A percentile compares a stretch with the other conserved stretches of the same genome.
Conservation (phyloP, 1,140 invertebrate genomes). For the Teleopsis dalmanni region DNA sequence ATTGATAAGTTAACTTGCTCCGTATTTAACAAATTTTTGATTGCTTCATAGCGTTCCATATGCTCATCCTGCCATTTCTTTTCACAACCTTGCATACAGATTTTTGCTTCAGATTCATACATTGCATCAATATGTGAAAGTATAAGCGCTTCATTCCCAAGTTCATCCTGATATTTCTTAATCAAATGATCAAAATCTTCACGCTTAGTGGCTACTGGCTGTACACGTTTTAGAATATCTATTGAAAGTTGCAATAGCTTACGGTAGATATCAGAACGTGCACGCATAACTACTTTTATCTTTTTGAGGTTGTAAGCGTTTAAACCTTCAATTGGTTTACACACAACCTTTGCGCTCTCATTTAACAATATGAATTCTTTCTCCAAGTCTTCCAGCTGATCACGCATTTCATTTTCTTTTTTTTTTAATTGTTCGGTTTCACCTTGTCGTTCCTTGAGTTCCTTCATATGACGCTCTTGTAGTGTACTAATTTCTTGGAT, state of each 20-base stretch:
- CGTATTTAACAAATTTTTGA: conserved; percentile 22
- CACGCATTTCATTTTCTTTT: conserved; percentile 27
- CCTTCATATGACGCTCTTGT: conserved; percentile 31
- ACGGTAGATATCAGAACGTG: conserved; percentile 31
- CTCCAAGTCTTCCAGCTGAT: conserved; percentile 23
- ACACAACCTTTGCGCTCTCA: conserved; percentile 23
- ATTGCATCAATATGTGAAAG: conserved; percentile 30
- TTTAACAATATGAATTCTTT: conserved; percentile 31
- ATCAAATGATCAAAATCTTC: conserved; percentile 20
- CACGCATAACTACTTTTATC: conserved; percentile 34
- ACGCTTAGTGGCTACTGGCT: conserved; percentile 18
- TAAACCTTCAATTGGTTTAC: conserved; percentile 12
- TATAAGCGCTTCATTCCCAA: conserved; percentile 22
- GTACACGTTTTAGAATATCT: conserved; percentile 28
- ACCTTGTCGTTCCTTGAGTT: conserved; percentile 28
- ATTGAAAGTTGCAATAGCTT: conserved; percentile 30
- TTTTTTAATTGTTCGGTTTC: conserved; percentile 29
- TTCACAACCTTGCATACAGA: conserved; percentile 26
- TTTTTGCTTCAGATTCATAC: conserved; percentile 43
- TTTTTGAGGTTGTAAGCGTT: conserved; percentile 32
- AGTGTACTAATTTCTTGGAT: conserved; percentile 27
- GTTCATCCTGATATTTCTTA: conserved; percentile 20
- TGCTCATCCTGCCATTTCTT: conserved; percentile 32
- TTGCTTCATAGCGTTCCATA: conserved; percentile 21
- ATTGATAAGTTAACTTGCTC: conserved; percentile 18